A percentile compares a stretch with the other conserved stretches of the same genome.
phyloP scores from a whole-genome alignment of 2,797 vertebrate genomes.

The Varecia variegata region DNA sequence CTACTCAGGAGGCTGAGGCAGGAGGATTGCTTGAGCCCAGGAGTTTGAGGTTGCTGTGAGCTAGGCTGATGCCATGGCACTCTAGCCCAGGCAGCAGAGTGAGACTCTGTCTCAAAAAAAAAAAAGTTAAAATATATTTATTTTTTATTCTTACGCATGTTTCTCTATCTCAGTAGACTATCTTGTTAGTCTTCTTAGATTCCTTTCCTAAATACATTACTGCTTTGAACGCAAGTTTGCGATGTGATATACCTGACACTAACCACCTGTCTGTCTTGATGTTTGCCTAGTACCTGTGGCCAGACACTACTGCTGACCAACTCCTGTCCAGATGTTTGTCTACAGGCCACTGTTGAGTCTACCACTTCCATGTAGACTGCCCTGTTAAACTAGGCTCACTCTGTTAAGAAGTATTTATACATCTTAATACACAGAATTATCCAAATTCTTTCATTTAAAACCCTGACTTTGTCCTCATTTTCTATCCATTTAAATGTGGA shows the following conservation, averaged over 20 bases:
- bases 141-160: background rate
- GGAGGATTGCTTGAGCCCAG: no score
- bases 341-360: rapidly evolving
- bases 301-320: background rate
- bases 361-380: rapidly evolving
- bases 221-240: background rate
- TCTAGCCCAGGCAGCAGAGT: no score
- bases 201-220: background rate
- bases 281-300: background rate
- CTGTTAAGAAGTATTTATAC: background rate
- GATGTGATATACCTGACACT: background rate
- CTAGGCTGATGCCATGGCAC: no score
- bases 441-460: background rate
- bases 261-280: background rate
- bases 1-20: no score
- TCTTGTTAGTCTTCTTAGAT: background rate
- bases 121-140: background rate
- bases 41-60: no score
- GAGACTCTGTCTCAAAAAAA: no score
- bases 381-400: background rate
- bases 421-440: background rate
- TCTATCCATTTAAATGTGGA: background rate
- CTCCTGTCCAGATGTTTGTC: background rate
- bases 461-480: background rate
- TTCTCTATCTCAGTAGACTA: background rate